Conservation (phyloP, 2,888 invertebrate genomes). For the Zootermopsis nevadensis region DNA sequence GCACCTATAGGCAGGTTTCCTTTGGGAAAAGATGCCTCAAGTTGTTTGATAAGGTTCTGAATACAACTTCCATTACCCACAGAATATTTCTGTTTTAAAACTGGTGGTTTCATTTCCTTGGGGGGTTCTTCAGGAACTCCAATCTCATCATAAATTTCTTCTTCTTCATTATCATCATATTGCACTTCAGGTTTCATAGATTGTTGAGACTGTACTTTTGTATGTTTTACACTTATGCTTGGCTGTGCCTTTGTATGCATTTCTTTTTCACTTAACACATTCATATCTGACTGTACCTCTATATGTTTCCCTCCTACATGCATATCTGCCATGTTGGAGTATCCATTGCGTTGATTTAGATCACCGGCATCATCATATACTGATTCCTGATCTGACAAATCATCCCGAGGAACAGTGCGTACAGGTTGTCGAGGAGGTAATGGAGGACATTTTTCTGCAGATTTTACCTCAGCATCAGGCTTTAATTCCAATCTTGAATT, state of each 20-base stretch:
- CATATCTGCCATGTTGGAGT: not conserved
- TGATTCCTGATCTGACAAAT: slow-evolving; percentile 26
- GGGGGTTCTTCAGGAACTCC: not conserved
- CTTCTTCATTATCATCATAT: not conserved
- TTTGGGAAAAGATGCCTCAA: not conserved
- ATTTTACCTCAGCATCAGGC: not conserved
- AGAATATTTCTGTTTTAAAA: not conserved
- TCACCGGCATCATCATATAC: not conserved
- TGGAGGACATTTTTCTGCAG: not conserved
- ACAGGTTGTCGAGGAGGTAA: not conserved
- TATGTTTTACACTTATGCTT: too few relatives aligned
- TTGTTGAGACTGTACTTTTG: not conserved
- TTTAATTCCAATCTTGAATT: not conserved
- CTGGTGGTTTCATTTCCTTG: not conserved
- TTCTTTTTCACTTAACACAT: too few relatives aligned
- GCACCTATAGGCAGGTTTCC: not conserved
- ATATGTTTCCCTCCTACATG: not conserved
- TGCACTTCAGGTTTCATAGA: not conserved
- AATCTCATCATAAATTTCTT: slow-evolving; percentile 45
- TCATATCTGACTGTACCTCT: not conserved
- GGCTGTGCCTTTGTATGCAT: too few relatives aligned
- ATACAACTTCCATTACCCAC: not conserved
- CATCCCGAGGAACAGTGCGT: not conserved
- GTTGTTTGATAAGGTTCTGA: not conserved
- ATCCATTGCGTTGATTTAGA: not conserved